Percentiles rank a stretch among this genome's conserved stretches.
Conservation (phyloP, 2,888 invertebrate species). For the Digitonthophagus gazella region DNA sequence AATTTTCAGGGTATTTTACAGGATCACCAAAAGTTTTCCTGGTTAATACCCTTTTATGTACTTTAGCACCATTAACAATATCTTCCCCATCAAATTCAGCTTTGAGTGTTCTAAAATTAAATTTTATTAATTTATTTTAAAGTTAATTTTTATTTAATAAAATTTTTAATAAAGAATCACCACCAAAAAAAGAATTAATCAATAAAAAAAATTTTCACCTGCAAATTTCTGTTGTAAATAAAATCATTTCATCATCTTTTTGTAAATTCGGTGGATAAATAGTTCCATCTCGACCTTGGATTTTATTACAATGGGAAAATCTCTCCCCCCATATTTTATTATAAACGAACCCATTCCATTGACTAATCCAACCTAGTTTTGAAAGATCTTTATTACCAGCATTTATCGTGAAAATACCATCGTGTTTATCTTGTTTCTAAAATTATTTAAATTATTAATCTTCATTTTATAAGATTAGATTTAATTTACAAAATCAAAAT, state of each 20-base stretch:
- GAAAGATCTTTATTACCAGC: conserved; percentile 55
- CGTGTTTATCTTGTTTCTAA: conserved; percentile 63
- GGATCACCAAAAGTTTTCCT: conserved; percentile 14
- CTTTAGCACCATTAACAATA: conserved; percentile 24
- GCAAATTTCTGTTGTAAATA: conserved; percentile 31
- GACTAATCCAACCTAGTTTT: conserved; percentile 54
- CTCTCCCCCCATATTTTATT: conserved; percentile 43
- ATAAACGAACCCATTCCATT: conserved; percentile 45
- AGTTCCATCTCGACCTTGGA: conserved; percentile 29
- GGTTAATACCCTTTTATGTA: conserved; percentile 21
- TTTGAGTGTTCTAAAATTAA: conserved; percentile 13
- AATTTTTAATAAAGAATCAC: too few species aligned
- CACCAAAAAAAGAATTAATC: too few species aligned
- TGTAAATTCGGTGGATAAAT: conserved; percentile 28
- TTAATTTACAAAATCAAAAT: conserved; percentile 13
- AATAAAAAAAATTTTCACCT: conserved; percentile 28
- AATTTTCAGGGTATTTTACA: conserved; percentile 16
- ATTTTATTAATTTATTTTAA: too few species aligned
- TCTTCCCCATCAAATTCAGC: conserved; percentile 17
- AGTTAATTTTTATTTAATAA: too few species aligned
- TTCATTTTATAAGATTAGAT: background rate
- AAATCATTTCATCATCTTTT: conserved; percentile 19
- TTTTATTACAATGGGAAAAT: conserved; percentile 41
- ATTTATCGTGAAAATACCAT: conserved; percentile 58
- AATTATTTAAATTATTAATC: background rate